These are phyloP conservation scores for Hermaeophaga mercurialis DNA, from an alignment of 2,888 invertebrate genomes.

Conservation along the genomic window DNA sequence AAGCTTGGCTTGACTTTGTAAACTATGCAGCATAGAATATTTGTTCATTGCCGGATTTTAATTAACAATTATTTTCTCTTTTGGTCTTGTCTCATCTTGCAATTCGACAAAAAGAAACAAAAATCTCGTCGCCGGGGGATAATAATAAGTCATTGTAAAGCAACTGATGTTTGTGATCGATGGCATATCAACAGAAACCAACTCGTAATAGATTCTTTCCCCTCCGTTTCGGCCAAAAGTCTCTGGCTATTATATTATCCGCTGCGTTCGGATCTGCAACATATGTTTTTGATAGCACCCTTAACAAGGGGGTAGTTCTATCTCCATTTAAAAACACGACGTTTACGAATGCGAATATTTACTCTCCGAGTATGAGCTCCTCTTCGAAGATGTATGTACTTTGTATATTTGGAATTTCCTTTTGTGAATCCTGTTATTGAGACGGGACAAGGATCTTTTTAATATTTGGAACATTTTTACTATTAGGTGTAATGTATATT, in stretches of 20 bases:
- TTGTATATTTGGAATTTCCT: conserved; percentile 34
- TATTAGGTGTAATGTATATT: too few relatives aligned
- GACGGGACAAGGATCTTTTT: too few relatives aligned
- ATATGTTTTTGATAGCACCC: conserved; percentile 57
- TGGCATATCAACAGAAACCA: conserved; percentile 38
- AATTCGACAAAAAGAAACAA: conserved; percentile 13
- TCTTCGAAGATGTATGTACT: conserved; percentile 38
- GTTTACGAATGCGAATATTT: conserved; percentile 36
- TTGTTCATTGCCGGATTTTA: too few relatives aligned
- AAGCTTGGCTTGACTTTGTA: too few relatives aligned
- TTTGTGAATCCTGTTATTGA: too few relatives aligned
- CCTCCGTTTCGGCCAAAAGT: conserved; percentile 42
- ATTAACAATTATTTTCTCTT: too few relatives aligned
- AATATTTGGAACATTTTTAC: too few relatives aligned
- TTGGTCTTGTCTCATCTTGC: too few relatives aligned
- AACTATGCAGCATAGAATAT: too few relatives aligned
- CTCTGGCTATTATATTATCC: conserved; percentile 51
- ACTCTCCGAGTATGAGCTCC: conserved; percentile 29
- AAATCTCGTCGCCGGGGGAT: conserved; percentile 23
- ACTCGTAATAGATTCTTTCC: conserved; percentile 45
- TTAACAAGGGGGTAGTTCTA: conserved; percentile 52
- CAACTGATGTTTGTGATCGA: conserved; percentile 42
- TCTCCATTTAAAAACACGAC: conserved; percentile 42
- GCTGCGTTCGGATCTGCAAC: conserved; percentile 56
- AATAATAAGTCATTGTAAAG: conserved; percentile 36